A percentile compares a stretch with the other conserved stretches of the same genome.
Evolutionary conservation across 2,113 vertebrate genomes (phyloP).

Genomic region (Columba livia): DNA sequence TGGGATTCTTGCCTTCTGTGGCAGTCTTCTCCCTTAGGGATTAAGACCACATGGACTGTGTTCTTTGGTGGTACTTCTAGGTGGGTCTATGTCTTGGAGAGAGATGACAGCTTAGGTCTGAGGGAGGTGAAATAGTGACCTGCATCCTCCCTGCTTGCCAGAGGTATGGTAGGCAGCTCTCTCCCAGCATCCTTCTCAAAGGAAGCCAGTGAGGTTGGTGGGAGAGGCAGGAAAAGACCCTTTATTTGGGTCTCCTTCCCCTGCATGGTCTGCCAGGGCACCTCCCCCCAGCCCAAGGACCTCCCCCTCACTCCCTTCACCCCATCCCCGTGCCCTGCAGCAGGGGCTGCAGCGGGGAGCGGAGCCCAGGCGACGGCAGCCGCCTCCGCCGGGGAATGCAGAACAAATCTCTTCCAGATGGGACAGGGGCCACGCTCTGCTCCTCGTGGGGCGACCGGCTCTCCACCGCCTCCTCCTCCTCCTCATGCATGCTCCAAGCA

Average conservation of each 20-base stretch:
- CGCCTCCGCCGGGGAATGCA: conserved; percentile 62
- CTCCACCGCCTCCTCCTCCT: neutral
- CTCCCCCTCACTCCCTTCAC: neutral
- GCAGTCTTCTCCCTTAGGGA: neutral
- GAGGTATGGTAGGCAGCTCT: neutral
- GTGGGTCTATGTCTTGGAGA: neutral
- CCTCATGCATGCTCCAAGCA: neutral
- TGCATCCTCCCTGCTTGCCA: neutral
- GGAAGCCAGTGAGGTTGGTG: neutral
- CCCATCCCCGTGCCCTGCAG: neutral
- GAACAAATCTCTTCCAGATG: conserved; percentile 79
- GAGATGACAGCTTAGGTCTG: neutral
- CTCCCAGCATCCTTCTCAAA: neutral
- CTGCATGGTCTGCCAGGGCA: neutral
- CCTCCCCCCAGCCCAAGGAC: neutral
- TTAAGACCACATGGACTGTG: neutral
- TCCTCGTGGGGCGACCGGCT: neutral
- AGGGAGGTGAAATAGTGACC: neutral
- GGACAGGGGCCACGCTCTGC: neutral
- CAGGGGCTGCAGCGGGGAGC: neutral
- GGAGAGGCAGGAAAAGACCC: neutral
- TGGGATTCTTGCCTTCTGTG: neutral
- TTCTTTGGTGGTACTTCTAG: neutral
- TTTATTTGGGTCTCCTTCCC: neutral
- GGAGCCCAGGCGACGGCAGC: neutral